phyloP scores from a whole-genome alignment of 2,113 vertebrate genomes.

The Siphamia tubifer region DNA sequence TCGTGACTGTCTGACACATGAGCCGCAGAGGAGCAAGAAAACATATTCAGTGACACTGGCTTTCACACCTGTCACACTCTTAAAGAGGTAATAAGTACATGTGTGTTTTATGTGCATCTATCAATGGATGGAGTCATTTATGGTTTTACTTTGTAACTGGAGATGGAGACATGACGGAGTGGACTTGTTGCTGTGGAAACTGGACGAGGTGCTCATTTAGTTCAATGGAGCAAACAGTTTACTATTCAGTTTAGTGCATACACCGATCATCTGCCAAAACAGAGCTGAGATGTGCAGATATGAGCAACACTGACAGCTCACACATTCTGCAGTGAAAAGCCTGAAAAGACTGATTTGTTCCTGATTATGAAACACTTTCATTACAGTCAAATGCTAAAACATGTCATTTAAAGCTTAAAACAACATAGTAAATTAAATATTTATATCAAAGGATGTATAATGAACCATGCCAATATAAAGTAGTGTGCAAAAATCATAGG shows the following conservation, averaged over 20 bases:
- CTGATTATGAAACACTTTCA: background rate
- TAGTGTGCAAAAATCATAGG: too few relatives aligned
- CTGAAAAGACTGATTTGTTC: background rate
- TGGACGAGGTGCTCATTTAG: background rate
- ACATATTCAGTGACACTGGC: constrained; percentile 2
- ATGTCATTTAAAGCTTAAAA: too few relatives aligned
- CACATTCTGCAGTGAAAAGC: too few relatives aligned
- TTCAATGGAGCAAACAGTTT: background rate
- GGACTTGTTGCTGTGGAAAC: constrained; percentile 6
- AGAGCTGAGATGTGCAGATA: too few relatives aligned
- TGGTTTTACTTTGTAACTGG: background rate
- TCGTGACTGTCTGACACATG: constrained; percentile 25
- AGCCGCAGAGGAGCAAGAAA: constrained; percentile 32
- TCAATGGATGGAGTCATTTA: background rate
- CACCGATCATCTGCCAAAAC: background rate
- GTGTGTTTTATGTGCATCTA: background rate
- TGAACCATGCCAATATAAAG: too few relatives aligned
- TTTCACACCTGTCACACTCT: constrained; percentile 40
- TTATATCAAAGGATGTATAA: too few relatives aligned
- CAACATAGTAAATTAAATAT: too few relatives aligned
- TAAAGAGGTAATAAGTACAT: constrained; percentile 1
- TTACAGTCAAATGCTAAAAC: too few relatives aligned
- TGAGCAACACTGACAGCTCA: background rate
- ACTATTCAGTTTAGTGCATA: background rate
- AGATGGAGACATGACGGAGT: background rate